Base-by-base conservation (phyloP, 2,797 vertebrate species). In the Parauchenoglanis punctatus region DNA sequence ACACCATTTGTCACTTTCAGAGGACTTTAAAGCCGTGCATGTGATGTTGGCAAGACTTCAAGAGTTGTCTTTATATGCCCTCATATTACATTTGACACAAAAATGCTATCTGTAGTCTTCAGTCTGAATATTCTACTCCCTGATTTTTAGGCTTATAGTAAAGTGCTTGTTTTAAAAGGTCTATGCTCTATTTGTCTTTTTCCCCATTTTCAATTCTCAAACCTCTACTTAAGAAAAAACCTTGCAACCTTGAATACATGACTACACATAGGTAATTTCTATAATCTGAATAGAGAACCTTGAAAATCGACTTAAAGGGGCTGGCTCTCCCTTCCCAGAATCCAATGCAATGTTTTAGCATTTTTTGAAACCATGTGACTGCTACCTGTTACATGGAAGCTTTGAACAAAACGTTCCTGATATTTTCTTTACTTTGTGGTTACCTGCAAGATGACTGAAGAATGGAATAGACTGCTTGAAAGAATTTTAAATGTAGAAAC, bases 1-100 rank as follows among this genome's bases (percentile, higher is more conserved):
- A 77, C 65, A 86, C 49, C 73, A 88, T 85, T 46, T 77, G 58
- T 77, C 83, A 86, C 25, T 85, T 85, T 73, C 31, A 46, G 12
- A 86, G 86, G 65, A 86, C 35, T 70, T 83, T 86, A 72, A 81
- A 65, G 81, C 61, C 59, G 49, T 72, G 78, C 44, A 65, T 68
- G 73, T 67, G 49, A 76, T 67, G 49, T 44, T 4, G 12, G 77
- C 44, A 18, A 35, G 59, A 82, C 13, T 28, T 65, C 25, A 46
- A 82, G 40, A n/a, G 40, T 61, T 28, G 23, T 49, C 59, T 82
- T 65, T 65, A 17, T 82, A 65, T 63, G 7, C 65, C 80, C 46
- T 82, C 6, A n/a, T 17, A n/a, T 81, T 81, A 15, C 25, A 46
- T 81, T 46, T n/a, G 23, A 81, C 13, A 82, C 23, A 82, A 25